Evolutionary conservation across 2,888 invertebrate species (phyloP), one percentile per base, ranked within the genome.

Genomic region (Agriotes lineatus): DNA sequence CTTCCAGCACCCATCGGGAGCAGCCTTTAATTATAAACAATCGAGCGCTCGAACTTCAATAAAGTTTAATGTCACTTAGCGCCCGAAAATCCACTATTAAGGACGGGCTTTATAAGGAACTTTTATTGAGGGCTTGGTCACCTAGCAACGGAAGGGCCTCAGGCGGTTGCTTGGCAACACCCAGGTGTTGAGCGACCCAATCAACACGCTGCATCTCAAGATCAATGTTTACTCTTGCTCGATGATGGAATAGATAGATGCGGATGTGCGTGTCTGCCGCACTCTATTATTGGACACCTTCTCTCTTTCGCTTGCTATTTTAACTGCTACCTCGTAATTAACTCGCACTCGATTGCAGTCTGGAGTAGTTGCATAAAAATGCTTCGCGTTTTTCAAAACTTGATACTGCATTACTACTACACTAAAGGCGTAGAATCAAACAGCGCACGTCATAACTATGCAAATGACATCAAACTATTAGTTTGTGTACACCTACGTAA

Each of bases 171-270:
- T 79, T 70, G 78, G 83, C 81, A 82, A 84, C 83, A 80, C 82
- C 82, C 84, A 84, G 84, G 84, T 84, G 84, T 84, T 82, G 80
- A 80, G 79, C 78, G 80, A 82, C 79, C 83, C 83, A 83, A 83
- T 83, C 82, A 83, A 82, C 83, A 82, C 82, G 77, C 82, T 78
- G 82, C 80, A 81, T 83, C 83, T 82, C 83, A 82, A 83, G 83
- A 83, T 83, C 83, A 81, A 83, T 83, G 83, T 83, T 83, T 83
- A 80, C 81, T 76, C 78, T 70, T 67, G 52, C 48, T 57, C 63
- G 54, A 64, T 62, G 48, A 56, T 48, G 48, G 37, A 39, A 56
- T 64, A 59, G 33, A 58, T n/a, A n/a, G n/a, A n/a, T n/a, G n/a
- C 59, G 57, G 57, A 58, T 35, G 45, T 63, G 44, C 45, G 57